Base-by-base conservation (phyloP, 2,888 invertebrate genomes). In the Neoscelio sp. region DNA sequence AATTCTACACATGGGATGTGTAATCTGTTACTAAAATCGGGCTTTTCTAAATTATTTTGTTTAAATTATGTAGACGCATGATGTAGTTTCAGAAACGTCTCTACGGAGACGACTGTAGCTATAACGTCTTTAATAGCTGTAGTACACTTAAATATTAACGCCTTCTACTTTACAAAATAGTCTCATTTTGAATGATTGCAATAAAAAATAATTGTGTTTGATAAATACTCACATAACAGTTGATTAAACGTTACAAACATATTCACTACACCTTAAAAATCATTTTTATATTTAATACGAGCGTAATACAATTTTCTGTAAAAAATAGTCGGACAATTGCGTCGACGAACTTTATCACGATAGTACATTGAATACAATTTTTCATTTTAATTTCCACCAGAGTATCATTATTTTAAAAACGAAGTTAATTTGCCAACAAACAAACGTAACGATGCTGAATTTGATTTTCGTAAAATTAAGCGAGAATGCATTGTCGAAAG, bases 401-500 rank as follows among this genome's bases (percentile, higher is more conserved):
- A 3, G 6, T 8, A 40, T 18, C 3, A 15, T 50, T 40, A 50
- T 5, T 65, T 17, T 3, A 12, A 30, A 40, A 65, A 50, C 50
- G 40, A 65, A 65, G 12, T 65, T 65, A 28, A 40, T n/a, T 28
- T 17, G 64, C 30, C 1, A 10, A 42, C 28, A 50, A 65, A 52
- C 38, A 48, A 35, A 20, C 23, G 10, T 35, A 64, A 40, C 28
- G 12, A 40, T 12, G 30, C 28, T 18, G 10, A 42, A 67, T 42
- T 44, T 52, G 44, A 67, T 56, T 67, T 46, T 15, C 54, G 8
- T 18, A 20, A 67, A 67, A 67, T 56, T 56, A 67, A 67, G 17
- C 26, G 44, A 35, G 46, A 67, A 56, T 67, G 56, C 46, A 56
- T 67, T 67, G 56, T 67, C 46, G 56, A 46, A 67, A 67, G 67